A percentile compares a stretch with the other conserved stretches of the same genome.
These are phyloP conservation scores for Pyrochroa serraticornis DNA, from an alignment of 2,888 invertebrate species.

Conservation along the genomic window DNA sequence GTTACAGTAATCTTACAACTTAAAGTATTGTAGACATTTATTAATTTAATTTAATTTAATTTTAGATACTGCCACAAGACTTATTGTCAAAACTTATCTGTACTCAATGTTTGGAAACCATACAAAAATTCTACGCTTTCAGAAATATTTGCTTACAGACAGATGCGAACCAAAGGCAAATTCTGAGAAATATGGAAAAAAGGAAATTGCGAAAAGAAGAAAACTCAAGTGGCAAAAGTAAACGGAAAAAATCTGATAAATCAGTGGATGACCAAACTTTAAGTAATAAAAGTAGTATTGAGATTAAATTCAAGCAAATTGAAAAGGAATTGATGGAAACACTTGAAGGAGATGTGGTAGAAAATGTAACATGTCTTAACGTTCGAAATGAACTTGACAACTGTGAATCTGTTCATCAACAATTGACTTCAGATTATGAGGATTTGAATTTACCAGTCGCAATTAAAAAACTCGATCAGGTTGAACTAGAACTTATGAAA, in stretches of 20 bases:
- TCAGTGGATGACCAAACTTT: not conserved
- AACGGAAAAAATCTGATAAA: not conserved
- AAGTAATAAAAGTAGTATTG: constrained; percentile 22
- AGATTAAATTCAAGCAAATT: constrained; percentile 33
- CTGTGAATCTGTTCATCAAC: not conserved
- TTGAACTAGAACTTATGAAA: constrained; percentile 28
- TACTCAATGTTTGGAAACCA: constrained; percentile 38
- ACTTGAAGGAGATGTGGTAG: constrained; percentile 32
- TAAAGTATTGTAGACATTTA: no score
- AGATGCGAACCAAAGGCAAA: constrained; percentile 31
- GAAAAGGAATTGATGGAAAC: constrained; percentile 37
- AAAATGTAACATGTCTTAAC: no score
- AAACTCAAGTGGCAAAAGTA: not conserved
- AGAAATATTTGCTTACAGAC: constrained; percentile 44
- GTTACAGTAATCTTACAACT: constrained; percentile 41
- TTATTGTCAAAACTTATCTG: constrained; percentile 48
- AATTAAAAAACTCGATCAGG: constrained; percentile 20
- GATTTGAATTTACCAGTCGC: not conserved
- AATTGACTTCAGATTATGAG: no score
- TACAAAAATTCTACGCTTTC: constrained; percentile 46
- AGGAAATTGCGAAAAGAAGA: constrained; percentile 3
- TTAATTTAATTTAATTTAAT: constrained; percentile 7
- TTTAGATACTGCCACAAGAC: constrained; percentile 43
- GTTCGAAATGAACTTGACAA: no score
- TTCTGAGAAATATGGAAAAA: constrained; percentile 3